Percentiles rank a stretch among this genome's conserved stretches.
Evolutionary conservation across 2,797 vertebrate species (phyloP).

Genomic region (Aulostomus chinensis): DNA sequence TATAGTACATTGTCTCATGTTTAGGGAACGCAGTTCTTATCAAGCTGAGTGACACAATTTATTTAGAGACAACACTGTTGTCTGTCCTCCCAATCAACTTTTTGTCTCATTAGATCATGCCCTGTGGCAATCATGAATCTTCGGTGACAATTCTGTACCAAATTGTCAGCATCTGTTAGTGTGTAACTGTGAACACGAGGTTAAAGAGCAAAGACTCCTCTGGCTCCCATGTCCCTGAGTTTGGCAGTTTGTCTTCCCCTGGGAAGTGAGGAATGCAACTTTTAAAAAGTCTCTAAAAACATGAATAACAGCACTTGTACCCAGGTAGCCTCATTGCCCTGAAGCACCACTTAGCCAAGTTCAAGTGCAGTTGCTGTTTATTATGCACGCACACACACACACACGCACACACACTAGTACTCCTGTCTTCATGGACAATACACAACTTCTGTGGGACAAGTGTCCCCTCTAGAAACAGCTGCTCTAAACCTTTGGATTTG

Average conservation of each 20-base stretch:
- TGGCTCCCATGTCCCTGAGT: constrained; percentile 57
- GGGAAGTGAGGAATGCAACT: constrained; percentile 67
- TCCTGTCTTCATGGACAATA: constrained; percentile 31
- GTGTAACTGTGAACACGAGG: constrained; percentile 28
- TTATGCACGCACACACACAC: constrained; percentile 32
- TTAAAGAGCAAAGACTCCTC: constrained; percentile 40
- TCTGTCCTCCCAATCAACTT: constrained; percentile 33
- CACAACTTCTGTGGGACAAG: constrained; percentile 31
- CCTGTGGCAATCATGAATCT: no score
- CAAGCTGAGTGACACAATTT: constrained; percentile 44
- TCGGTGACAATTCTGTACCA: no score
- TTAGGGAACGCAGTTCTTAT: constrained; percentile 34
- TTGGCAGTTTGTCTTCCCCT: constrained; percentile 51
- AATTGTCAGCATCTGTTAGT: no score
- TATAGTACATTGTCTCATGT: constrained; percentile 26
- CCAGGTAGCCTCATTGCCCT: constrained; percentile 33
- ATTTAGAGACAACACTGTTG: constrained; percentile 42
- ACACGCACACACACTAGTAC: constrained; percentile 11
- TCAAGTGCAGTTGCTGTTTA: constrained; percentile 57
- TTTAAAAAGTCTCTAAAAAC: constrained; percentile 59
- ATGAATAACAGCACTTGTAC: constrained; percentile 62
- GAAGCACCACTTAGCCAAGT: constrained; percentile 60
- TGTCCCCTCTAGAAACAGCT: constrained; percentile 43
- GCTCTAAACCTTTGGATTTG: constrained; percentile 35
- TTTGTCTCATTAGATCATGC: no score